Conservation (phyloP, 2,113 vertebrate species). For the Thamnophis sirtalis region DNA sequence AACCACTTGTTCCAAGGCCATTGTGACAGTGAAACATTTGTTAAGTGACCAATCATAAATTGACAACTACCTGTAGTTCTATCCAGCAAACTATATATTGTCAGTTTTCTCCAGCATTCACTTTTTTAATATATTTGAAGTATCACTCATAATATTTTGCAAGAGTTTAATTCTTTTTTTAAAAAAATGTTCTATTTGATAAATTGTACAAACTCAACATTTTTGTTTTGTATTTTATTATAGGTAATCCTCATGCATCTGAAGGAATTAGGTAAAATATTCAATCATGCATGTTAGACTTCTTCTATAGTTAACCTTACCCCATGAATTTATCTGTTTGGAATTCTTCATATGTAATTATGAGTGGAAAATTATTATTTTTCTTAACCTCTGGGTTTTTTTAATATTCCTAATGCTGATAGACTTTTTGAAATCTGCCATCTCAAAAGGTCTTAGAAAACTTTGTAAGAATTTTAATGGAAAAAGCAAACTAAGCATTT, state of each 20-base stretch:
- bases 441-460: neutral
- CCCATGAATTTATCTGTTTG: neutral
- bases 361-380: neutral
- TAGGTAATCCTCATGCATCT: slow-evolving; percentile 61
- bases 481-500: neutral
- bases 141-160: neutral
- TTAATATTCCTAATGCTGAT: neutral
- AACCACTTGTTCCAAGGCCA: neutral
- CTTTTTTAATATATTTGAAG: neutral
- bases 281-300: too few species aligned
- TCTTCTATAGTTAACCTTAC: neutral
- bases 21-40: neutral
- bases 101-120: neutral
- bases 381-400: neutral
- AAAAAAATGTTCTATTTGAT: neutral
- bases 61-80: neutral
- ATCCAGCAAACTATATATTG: neutral
- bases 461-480: neutral
- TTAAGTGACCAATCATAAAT: neutral
- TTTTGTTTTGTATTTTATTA: slow-evolving; percentile 21
- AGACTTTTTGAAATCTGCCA: neutral
- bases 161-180: neutral
- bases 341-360: neutral
- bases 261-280: slow-evolving; percentile 68
- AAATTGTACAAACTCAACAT: neutral